Conservation (phyloP, 2,113 vertebrate species). For the Astur gentilis region DNA sequence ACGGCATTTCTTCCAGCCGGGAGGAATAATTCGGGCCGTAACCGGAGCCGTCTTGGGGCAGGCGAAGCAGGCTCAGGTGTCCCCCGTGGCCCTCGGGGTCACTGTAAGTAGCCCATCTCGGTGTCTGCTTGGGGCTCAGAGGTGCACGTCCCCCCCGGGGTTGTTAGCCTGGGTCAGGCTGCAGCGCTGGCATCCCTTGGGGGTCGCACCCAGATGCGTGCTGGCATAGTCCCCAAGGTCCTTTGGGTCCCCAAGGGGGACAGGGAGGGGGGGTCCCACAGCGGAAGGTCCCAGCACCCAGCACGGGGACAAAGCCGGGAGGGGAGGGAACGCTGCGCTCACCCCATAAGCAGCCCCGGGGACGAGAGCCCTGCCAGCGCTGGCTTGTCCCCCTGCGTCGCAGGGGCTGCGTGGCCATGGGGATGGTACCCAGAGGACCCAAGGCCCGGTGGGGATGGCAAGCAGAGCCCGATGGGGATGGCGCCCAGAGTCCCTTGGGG, state of each 20-base stretch:
- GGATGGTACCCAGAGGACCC: too few relatives aligned
- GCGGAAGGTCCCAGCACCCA: accelerated
- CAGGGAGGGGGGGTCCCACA: accelerated
- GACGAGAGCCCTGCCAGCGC: accelerated
- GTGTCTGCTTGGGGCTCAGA: accelerated
- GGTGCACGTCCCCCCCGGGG: too few relatives aligned
- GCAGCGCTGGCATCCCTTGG: not conserved
- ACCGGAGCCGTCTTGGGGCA: not conserved
- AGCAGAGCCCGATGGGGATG: too few relatives aligned
- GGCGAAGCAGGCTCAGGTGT: slow-evolving; percentile 9
- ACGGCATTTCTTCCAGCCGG: slow-evolving; percentile 65
- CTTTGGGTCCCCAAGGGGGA: accelerated
- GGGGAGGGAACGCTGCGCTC: accelerated
- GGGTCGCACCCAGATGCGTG: accelerated
- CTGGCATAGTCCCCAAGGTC: accelerated
- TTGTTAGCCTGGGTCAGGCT: not conserved
- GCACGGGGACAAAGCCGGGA: accelerated
- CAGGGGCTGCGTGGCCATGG: accelerated
- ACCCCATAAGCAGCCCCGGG: not conserved
- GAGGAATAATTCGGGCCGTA: slow-evolving; percentile 6
- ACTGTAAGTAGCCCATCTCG: accelerated
- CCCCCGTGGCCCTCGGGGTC: not conserved
- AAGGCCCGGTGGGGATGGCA: accelerated
- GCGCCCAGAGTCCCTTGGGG: accelerated
- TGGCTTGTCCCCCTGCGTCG: accelerated